Percentiles rank a stretch among this genome's conserved stretches.
Evolutionary conservation across 2,888 invertebrate genomes (phyloP).

Genomic region (Prosapia bicincta): DNA sequence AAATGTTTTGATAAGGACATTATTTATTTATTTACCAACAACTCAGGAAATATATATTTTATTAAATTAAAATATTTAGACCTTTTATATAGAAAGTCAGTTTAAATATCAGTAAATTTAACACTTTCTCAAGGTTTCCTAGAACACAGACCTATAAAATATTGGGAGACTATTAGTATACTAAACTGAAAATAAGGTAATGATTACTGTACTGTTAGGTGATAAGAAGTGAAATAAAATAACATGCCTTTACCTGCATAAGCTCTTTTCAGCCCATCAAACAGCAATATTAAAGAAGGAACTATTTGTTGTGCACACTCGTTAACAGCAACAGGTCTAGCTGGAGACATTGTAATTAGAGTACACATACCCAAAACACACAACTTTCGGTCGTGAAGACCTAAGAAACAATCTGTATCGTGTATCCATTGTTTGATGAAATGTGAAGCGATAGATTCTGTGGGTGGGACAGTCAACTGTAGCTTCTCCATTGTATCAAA

Average conservation of each 20-base stretch:
- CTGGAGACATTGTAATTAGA: constrained; percentile 73
- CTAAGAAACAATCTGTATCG: constrained; percentile 93
- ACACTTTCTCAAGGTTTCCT: too few species aligned
- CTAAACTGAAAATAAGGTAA: too few species aligned
- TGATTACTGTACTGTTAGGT: too few species aligned
- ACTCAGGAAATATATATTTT: too few species aligned
- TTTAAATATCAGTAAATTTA: too few species aligned
- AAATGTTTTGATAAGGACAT: too few species aligned
- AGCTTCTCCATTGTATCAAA: constrained; percentile 78
- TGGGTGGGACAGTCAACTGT: constrained; percentile 65
- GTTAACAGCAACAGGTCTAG: constrained; percentile 65
- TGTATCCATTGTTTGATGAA: constrained; percentile 96
- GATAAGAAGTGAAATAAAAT: too few species aligned
- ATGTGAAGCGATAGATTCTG: constrained; percentile 79
- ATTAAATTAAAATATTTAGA: too few species aligned
- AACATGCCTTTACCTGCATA: constrained; percentile 72
- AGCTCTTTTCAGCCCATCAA: constrained; percentile 91
- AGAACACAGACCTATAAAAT: too few species aligned
- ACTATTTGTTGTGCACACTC: constrained; percentile 77
- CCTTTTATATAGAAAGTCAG: too few species aligned
- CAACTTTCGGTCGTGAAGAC: constrained; percentile 89
- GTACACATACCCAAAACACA: constrained; percentile 93
- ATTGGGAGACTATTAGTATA: too few species aligned
- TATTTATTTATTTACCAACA: too few species aligned
- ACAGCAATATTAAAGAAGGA: constrained; percentile 84